Conservation (phyloP, 2,888 invertebrate species). For the Drosophila gaucha region DNA sequence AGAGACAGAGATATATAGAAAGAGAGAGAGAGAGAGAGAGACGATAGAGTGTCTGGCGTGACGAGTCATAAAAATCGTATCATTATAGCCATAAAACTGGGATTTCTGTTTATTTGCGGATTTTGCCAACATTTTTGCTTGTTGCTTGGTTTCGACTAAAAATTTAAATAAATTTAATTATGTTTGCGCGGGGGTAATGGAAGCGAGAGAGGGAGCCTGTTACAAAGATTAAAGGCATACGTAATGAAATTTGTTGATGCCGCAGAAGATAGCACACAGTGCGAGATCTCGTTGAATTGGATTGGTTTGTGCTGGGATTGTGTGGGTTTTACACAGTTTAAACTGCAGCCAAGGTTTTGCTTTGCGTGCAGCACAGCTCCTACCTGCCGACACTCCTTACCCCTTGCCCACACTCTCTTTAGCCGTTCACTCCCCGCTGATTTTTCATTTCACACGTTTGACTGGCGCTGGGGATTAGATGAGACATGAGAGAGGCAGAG, state of each 20-base stretch:
- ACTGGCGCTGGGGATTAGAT: slow-evolving; percentile 30
- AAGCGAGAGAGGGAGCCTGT: slow-evolving; percentile 17
- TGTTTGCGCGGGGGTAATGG: slow-evolving; percentile 44
- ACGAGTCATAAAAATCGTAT: slow-evolving; percentile 77
- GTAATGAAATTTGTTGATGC: slow-evolving; percentile 73
- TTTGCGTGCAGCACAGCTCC: slow-evolving; percentile 51
- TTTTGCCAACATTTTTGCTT: slow-evolving; percentile 49
- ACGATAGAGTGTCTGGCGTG: slow-evolving; percentile 51
- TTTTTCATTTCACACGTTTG: slow-evolving; percentile 73
- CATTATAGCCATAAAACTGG: slow-evolving; percentile 75
- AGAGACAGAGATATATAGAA: slow-evolving; percentile 24
- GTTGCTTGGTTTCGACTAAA: slow-evolving; percentile 45
- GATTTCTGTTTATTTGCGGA: slow-evolving; percentile 73
- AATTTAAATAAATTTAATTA: slow-evolving; percentile 80
- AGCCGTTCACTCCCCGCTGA: slow-evolving; percentile 41
- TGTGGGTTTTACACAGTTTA: slow-evolving; percentile 25
- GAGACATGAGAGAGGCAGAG: neutral
- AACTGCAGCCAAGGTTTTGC: slow-evolving; percentile 55
- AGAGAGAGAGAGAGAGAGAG: neutral
- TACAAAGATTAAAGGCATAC: slow-evolving; percentile 71
- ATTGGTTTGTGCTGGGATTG: slow-evolving; percentile 12
- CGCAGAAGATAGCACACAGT: slow-evolving; percentile 57
- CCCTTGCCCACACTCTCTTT: slow-evolving; percentile 36
- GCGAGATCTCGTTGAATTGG: slow-evolving; percentile 17
- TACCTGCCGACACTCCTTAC: neutral